Base-by-base conservation (phyloP, 2,888 invertebrate species). In the Melinaea marsaeus region DNA sequence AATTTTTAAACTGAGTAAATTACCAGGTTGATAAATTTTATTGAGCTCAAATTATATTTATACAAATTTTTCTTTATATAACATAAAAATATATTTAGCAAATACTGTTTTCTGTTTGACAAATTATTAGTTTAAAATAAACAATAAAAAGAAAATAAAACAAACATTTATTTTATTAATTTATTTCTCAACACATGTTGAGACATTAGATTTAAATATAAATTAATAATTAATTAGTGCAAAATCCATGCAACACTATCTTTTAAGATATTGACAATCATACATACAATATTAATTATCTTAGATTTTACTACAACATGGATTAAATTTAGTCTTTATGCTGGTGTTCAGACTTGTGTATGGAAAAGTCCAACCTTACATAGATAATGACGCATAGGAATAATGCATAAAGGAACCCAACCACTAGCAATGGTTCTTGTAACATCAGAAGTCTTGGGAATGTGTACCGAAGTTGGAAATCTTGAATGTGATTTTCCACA, bases 401-500 rank as follows among this genome's bases (percentile, higher is more conserved):
- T 70, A 99, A 90, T 48, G 96, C 86, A 83, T 97, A 98, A 71
- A 99, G 93, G 74, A 98, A 98, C 35, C 94, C 92, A 66, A 97
- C 95, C 37, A 99, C 95, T 60, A 99, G 88, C 48, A 99, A 81
- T 0, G 99, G 99, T 83, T 99, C 99, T 79, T 97, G 97, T 54
- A 99, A 90, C 94, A 99, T 94, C 42, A 96, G 90, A 55, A 95
- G 82, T 72, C 95, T 94, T 45, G 96, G 95, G 93, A 97, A 99
- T 72, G 94, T 94, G 84, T 99, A 99, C 69, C 94, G 94, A 54
- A 98, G 88, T 85, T 96, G 95, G 82, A 99, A 96, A 84, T 97
- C 96, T 85, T 98, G 96, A 77, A 99, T 99, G 80, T 99, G 99
- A 79, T 96, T 96, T 79, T 99, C 98, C 0, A 98, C 97, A 67